A percentile compares a stretch with the other conserved stretches of the same genome.
Evolutionary conservation across 2,797 vertebrate genomes (phyloP).

Genomic region (Cossypha dichroa): DNA sequence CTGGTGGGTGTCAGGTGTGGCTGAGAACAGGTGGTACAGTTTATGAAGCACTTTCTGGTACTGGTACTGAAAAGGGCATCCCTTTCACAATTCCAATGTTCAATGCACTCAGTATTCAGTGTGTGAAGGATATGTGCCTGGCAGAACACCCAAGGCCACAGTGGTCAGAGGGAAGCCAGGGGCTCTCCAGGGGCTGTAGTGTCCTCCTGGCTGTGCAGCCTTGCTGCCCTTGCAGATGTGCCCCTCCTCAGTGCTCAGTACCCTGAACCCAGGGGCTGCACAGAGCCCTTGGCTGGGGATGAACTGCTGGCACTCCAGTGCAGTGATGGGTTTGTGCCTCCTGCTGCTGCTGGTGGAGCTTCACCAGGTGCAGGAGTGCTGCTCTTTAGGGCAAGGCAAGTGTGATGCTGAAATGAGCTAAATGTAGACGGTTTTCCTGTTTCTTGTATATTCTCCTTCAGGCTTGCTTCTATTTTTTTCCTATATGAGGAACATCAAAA

Average conservation of each 20-base stretch:
- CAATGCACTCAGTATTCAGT: rapidly evolving
- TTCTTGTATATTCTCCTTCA: not conserved
- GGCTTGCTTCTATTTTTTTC: not conserved
- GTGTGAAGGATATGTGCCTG: not conserved
- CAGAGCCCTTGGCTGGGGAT: not conserved
- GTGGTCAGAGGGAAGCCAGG: not conserved
- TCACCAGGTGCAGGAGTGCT: not conserved
- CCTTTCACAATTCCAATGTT: rapidly evolving
- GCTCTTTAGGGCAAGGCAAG: not conserved
- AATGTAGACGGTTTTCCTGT: not conserved
- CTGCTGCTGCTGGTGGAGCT: not conserved
- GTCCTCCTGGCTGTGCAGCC: not conserved
- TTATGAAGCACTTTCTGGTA: not conserved
- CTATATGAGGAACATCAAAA: not conserved
- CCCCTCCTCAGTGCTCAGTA: not conserved
- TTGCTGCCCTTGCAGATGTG: not conserved
- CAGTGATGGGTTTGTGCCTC: not conserved
- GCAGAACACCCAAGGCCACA: not conserved
- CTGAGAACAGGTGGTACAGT: not conserved
- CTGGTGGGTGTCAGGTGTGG: rapidly evolving
- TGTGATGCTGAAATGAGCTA: not conserved
- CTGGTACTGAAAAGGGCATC: not conserved
- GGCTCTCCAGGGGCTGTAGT: not conserved
- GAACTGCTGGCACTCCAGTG: not conserved
- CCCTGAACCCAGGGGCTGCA: rapidly evolving